phyloP scores from a whole-genome alignment of 2,113 vertebrate species.

The Caloenas nicobarica region DNA sequence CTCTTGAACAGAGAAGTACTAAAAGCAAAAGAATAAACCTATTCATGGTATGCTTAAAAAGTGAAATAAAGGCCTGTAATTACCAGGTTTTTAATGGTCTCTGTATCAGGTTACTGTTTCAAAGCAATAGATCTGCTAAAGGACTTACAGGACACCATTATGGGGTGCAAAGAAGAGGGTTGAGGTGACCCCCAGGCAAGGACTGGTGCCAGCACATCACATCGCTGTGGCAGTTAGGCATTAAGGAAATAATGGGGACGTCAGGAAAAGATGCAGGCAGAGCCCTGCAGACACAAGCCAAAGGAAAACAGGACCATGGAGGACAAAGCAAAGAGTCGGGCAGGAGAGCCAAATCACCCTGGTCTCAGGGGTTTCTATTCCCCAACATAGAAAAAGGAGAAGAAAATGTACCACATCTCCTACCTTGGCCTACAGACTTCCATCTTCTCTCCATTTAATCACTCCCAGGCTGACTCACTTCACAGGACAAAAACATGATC shows the following conservation, averaged over 20 bases:
- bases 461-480: not conserved
- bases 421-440: not conserved
- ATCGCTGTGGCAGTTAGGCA: too few relatives aligned
- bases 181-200: not conserved
- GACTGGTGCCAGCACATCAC: not conserved
- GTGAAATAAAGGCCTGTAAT: not conserved
- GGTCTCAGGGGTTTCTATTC: rapidly evolving
- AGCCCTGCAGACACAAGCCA: not conserved
- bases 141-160: not conserved
- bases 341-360: not conserved
- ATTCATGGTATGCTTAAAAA: not conserved
- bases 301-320: not conserved
- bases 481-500: not conserved
- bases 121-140: not conserved
- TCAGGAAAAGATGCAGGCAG: not conserved
- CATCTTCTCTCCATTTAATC: not conserved
- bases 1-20: not conserved
- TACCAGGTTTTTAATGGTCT: not conserved
- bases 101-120: not conserved
- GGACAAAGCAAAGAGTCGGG: not conserved
- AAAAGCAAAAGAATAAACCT: not conserved
- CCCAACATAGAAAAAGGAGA: rapidly evolving
- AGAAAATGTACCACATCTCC: not conserved
- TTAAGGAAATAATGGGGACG: not conserved
- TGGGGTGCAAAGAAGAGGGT: not conserved